phyloP scores from a whole-genome alignment of 2,797 vertebrate species.

The Caiman crocodilus region DNA sequence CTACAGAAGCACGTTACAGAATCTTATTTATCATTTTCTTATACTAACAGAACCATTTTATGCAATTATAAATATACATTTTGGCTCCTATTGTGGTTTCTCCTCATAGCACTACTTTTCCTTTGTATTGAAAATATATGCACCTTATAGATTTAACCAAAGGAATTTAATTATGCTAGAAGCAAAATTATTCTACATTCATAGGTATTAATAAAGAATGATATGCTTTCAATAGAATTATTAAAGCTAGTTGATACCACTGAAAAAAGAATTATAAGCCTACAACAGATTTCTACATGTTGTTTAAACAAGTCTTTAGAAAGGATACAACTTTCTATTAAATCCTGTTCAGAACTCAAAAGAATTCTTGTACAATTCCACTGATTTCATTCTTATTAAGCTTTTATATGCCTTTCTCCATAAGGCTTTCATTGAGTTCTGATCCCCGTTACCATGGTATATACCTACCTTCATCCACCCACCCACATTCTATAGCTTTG shows the following conservation, averaged over 20 bases:
- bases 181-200: not conserved
- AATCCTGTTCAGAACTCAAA: not conserved
- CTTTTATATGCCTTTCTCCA: not conserved
- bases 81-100: not conserved
- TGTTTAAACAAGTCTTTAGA: not conserved
- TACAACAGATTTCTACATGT: not conserved
- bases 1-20: not conserved
- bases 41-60: not conserved
- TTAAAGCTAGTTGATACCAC: not conserved
- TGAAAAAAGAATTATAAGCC: not conserved
- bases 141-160: not conserved
- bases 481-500: not conserved
- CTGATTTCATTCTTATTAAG: not conserved
- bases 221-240: not conserved
- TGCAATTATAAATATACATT: not conserved
- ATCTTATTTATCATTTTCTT: too few species aligned
- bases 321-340: not conserved
- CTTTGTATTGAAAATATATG: not conserved
- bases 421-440: not conserved
- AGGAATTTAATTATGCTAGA: not conserved
- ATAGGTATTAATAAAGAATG: not conserved
- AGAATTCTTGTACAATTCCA: not conserved
- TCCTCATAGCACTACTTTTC: not conserved
- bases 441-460: not conserved
- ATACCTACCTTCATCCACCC: accelerated